Base-by-base conservation (phyloP, 2,888 invertebrate genomes). In the Eristalis arbustorum region DNA sequence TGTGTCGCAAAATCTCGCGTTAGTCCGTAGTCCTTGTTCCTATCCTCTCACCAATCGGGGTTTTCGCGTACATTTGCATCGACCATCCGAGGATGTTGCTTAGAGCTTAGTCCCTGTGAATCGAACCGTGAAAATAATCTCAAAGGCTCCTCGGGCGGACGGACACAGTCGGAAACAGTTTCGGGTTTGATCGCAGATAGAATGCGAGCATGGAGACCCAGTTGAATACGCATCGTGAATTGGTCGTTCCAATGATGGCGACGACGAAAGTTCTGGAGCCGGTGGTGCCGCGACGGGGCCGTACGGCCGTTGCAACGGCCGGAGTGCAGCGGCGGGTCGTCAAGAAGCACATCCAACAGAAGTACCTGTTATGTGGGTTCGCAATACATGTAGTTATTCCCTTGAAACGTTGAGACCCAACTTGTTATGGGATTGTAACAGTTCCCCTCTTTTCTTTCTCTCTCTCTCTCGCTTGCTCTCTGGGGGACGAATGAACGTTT, bases 331-430 rank as follows among this genome's bases (percentile, higher is more conserved):
- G 92, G 18, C 91, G 92, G 22, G 91, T 92, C 77, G 90, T 92
- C 87, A 92, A 92, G 88, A 92, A 92, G 88, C 92, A 92, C 89
- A 91, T 92, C 79, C 92, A 92, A 90, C 92, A 92, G 89, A 92
- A 92, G 90, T 92, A 92, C 89, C 91, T 92, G 90, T 90, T 92
- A 89, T 92, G 92, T 90, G 92, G 92, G 88, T 92, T 92, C 89
- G 92, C 91, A 88, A 92, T 92, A 89, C 92, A 92, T 90, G 92
- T 92, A 92, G 88, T 91, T 89, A 89, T 67, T 84, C 73, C 34
- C 77, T 77, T 80, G 62, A 83, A 88, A 37, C 49, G 37, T 59
- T 72, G 42, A 72, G 71, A 23, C 22, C 62, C 66, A 61, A 66
- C 71, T 82, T 71, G 73, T 78, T 64, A 74, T 76, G 40, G 63